phyloP scores from a whole-genome alignment of 2,797 vertebrate genomes.

The Kryptopterus vitreolus region DNA sequence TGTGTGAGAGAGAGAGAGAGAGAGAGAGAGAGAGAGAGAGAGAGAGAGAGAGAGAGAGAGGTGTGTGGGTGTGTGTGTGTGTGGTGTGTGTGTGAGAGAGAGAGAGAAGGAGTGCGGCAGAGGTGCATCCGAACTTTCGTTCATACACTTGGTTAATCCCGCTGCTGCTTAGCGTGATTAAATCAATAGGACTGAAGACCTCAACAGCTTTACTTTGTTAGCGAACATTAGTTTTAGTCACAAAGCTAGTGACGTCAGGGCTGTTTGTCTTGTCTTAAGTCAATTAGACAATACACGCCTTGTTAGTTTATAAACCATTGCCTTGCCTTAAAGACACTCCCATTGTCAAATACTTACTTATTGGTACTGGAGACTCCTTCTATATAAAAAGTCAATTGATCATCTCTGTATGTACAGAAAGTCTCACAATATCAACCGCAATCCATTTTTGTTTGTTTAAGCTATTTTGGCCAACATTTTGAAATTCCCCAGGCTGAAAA shows the following conservation, averaged over 20 bases:
- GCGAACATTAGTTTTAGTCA: neutral
- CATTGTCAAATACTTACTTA: neutral
- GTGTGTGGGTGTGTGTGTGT: too few relatives aligned
- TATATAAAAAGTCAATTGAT: neutral
- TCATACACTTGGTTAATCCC: neutral
- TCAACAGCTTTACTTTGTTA: neutral
- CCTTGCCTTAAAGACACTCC: neutral
- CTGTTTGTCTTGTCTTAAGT: neutral
- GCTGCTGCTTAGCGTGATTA: neutral
- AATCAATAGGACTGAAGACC: neutral
- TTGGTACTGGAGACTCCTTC: conserved; percentile 1
- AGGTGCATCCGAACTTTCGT: neutral
- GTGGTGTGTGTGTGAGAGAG: neutral
- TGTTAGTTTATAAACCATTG: neutral
- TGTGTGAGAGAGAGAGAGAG: too few relatives aligned
- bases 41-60: too few relatives aligned
- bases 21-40: too few relatives aligned
- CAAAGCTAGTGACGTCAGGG: neutral
- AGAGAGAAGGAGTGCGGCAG: too few relatives aligned
- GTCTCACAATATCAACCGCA: too few relatives aligned
- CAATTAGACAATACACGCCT: neutral
- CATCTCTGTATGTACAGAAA: neutral
- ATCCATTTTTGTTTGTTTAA: neutral
- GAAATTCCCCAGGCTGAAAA: too few relatives aligned
- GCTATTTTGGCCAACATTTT: too few relatives aligned